Conservation (phyloP, 1,140 invertebrate species). For the Drosophila parvula region DNA sequence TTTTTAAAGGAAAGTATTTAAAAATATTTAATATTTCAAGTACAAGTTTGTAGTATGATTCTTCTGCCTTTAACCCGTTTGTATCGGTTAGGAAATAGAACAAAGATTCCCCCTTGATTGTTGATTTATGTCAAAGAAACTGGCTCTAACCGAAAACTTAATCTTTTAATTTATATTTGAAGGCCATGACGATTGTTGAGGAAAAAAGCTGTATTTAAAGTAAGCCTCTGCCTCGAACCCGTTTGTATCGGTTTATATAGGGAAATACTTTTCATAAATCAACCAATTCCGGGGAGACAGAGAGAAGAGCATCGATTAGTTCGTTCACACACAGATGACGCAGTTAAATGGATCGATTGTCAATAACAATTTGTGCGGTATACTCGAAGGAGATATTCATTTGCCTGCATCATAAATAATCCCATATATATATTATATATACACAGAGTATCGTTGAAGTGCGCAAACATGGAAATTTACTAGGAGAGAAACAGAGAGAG, state of each 20-base stretch:
- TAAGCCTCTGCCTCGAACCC: conserved; percentile 3
- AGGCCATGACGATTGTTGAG: neutral
- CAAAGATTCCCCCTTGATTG: neutral
- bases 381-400: conserved; percentile 40
- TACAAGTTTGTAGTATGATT: neutral
- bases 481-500: conserved; percentile 39
- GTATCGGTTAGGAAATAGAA: neutral
- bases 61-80: neutral
- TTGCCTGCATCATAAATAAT: conserved; percentile 45
- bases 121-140: neutral
- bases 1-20: neutral
- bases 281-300: conserved; percentile 5
- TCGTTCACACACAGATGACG: conserved; percentile 39
- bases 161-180: neutral
- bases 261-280: neutral
- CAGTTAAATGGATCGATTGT: conserved; percentile 39
- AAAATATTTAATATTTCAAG: neutral
- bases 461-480: conserved; percentile 78
- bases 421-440: conserved; percentile 9
- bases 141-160: neutral
- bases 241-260: conserved; percentile 8
- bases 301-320: conserved; percentile 16
- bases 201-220: neutral
- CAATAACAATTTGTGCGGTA: conserved; percentile 65
- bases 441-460: conserved; percentile 34